A percentile compares a stretch with the other conserved stretches of the same genome.
phyloP scores from a whole-genome alignment of 2,888 invertebrate genomes.

The Mythimna impura region DNA sequence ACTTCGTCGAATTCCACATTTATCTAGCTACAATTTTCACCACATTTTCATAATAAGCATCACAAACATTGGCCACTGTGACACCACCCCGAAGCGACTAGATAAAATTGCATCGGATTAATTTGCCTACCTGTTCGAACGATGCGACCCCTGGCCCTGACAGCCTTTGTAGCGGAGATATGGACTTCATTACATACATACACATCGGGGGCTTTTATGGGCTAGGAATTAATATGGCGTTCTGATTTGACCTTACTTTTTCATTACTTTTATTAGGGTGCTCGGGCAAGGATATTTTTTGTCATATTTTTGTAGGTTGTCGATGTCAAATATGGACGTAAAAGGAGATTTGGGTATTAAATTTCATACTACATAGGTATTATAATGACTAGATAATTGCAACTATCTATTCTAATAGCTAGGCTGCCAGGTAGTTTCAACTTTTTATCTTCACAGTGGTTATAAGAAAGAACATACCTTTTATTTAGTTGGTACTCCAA shows the following conservation, averaged over 20 bases:
- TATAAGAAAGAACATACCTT: too few species aligned
- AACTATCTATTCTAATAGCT: too few species aligned
- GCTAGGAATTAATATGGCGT: slow-evolving; percentile 48
- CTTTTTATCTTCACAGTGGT: too few species aligned
- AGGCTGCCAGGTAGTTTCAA: too few species aligned
- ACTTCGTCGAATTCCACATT: neutral
- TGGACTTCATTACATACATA: slow-evolving; percentile 74
- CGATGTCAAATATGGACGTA: neutral
- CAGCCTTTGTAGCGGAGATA: slow-evolving; percentile 80
- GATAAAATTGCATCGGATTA: slow-evolving; percentile 85
- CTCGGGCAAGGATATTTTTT: neutral
- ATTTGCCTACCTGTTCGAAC: slow-evolving; percentile 80
- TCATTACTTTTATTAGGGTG: slow-evolving; percentile 46
- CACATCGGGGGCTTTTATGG: slow-evolving; percentile 44
- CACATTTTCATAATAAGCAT: slow-evolving; percentile 18
- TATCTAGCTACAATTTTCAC: neutral
- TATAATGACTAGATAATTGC: too few species aligned
- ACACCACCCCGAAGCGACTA: slow-evolving; percentile 67
- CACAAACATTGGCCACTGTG: slow-evolving; percentile 61
- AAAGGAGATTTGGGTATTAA: neutral
- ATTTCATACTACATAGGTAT: neutral
- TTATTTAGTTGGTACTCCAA: too few species aligned
- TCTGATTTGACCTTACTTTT: slow-evolving; percentile 54
- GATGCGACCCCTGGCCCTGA: slow-evolving; percentile 76
- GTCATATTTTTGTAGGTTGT: neutral